Conservation (phyloP, 2,113 vertebrate species). For the Poeciliopsis prolifica region DNA sequence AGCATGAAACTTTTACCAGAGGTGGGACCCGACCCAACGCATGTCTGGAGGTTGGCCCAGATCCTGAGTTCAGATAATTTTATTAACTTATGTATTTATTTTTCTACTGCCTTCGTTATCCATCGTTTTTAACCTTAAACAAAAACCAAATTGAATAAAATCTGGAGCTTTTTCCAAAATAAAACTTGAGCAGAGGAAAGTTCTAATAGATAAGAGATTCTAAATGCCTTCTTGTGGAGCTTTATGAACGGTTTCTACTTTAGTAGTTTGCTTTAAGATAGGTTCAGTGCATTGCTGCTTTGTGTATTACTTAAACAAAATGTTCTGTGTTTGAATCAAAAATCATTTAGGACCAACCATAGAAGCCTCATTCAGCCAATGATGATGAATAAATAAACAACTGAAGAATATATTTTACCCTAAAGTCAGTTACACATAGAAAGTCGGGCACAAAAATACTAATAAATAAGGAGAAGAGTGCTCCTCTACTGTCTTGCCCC, state of each 20-base stretch:
- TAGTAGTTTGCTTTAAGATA: background rate
- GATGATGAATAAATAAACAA: background rate
- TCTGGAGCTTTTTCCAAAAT: background rate
- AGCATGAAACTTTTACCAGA: background rate
- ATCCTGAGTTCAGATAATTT: background rate
- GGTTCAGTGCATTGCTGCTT: background rate
- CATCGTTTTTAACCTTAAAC: background rate
- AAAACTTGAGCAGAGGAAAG: background rate
- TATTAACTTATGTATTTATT: background rate
- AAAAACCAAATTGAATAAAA: background rate
- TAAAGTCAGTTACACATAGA: background rate
- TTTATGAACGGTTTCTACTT: background rate
- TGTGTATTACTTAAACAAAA: background rate
- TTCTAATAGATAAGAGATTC: background rate
- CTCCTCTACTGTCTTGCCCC: background rate
- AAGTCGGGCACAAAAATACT: no score
- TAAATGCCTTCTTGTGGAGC: background rate
- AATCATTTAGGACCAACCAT: background rate
- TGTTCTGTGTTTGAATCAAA: background rate
- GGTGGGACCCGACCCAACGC: background rate
- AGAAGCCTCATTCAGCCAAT: background rate
- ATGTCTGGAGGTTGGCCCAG: background rate
- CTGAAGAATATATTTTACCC: no score
- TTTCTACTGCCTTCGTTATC: background rate
- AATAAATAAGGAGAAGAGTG: background rate